Conservation (phyloP, 2,888 invertebrate species). For the Tuberolachnus salignus region DNA sequence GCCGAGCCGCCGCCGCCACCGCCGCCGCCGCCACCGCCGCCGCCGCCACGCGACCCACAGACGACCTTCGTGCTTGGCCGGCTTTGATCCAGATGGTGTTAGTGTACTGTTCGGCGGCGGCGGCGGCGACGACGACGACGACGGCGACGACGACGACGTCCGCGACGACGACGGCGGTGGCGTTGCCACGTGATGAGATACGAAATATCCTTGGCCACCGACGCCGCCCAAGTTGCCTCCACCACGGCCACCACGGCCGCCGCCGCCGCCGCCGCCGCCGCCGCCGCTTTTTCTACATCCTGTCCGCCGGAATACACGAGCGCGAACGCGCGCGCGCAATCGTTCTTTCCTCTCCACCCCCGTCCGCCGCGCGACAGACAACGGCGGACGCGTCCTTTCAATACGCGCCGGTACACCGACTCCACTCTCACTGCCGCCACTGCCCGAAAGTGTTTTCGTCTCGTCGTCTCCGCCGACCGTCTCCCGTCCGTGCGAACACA, state of each 20-base stretch:
- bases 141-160: slow-evolving; percentile 41
- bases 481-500: not conserved
- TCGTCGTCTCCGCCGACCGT: not conserved
- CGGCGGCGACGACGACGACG: slow-evolving; percentile 23
- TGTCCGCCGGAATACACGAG: slow-evolving; percentile 33
- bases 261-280: slow-evolving; percentile 46
- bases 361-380: not conserved
- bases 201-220: slow-evolving; percentile 47
- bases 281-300: slow-evolving; percentile 43
- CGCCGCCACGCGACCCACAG: slow-evolving; percentile 54
- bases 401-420: not conserved
- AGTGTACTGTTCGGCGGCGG: slow-evolving; percentile 35
- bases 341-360: not conserved
- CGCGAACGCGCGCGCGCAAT: slow-evolving; percentile 4
- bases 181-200: slow-evolving; percentile 56
- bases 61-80: slow-evolving; percentile 57
- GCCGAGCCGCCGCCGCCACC: slow-evolving; percentile 26
- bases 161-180: slow-evolving; percentile 19
- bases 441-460: not conserved
- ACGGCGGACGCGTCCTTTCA: not conserved
- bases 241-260: slow-evolving; percentile 39
- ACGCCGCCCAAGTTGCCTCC: slow-evolving; percentile 50
- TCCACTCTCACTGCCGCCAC: not conserved
- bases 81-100: slow-evolving; percentile 56
- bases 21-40: slow-evolving; percentile 27